Evolutionary conservation across 2,888 invertebrate genomes (phyloP), one percentile per base, ranked within the genome.

Genomic region (Drosophila falleni): DNA sequence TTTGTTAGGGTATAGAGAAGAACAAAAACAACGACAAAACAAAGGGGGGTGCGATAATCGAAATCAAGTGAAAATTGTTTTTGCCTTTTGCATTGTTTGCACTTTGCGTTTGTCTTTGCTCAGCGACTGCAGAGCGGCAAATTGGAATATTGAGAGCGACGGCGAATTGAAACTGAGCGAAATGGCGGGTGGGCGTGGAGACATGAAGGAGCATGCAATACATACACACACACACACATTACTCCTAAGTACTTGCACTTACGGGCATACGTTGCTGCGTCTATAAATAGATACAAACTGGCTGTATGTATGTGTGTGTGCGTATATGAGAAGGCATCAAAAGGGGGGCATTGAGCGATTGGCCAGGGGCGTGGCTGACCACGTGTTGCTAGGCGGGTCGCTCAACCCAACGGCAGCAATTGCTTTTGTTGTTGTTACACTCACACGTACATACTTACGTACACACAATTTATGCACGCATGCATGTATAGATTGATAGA

Each of bases 321-420:
- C 39, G 53, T 23, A 33, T 47, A 33, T 47, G 39, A 9, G 19
- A 9, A 19, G 5, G 49, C 26, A 55, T n/a, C n/a, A 46, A 65
- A 49, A 50, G 26, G 50, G 62, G 59, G 68, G 55, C 35, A 59
- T 13, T 64, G 35, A 62, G 53, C 53, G 51, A 56, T 61, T 42
- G 33, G 53, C 41, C 39, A 39, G 55, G 16, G 74, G 64, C 76
- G 54, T 70, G 65, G 71, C 65, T 78, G 72, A 71, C 68, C 85
- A 75, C 81, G 85, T 81, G 81, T 81, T 81, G 81, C 85, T 81
- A 79, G 79, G 81, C 82, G 85, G 82, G 81, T 81, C 85, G 81
- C 81, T 85, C 71, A 81, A 85, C 79, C 60, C 70, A 65, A 50
- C 59, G 49, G 44, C 41, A 58, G 70, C 64, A 70, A 10, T 63